Evolutionary conservation across 2,888 invertebrate genomes (phyloP).

Genomic region (Limnephilus marmoratus): DNA sequence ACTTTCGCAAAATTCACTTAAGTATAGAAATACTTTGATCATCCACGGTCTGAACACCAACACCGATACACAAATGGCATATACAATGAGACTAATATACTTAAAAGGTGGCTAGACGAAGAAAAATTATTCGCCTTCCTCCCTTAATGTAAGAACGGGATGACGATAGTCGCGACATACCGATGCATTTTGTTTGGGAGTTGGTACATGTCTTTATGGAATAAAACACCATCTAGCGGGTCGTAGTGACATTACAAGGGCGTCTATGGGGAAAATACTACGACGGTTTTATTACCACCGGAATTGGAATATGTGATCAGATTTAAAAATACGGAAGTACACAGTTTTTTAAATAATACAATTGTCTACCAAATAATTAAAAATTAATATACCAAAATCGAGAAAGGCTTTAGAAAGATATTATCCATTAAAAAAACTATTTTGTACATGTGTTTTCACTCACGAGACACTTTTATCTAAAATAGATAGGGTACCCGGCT

Average conservation of each 20-base stretch:
- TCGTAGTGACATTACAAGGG: neutral
- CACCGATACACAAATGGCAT: neutral
- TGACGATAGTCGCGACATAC: constrained; percentile 46
- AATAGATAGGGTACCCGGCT: too few species aligned
- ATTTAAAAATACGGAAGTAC: too few species aligned
- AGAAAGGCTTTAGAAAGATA: neutral
- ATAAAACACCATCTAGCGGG: constrained; percentile 43
- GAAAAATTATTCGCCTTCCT: constrained; percentile 41
- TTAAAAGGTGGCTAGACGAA: constrained; percentile 34
- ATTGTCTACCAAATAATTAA: too few species aligned
- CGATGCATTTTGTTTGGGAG: constrained; percentile 40
- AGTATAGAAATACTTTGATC: neutral
- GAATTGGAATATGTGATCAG: neutral
- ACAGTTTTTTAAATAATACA: too few species aligned
- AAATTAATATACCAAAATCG: neutral
- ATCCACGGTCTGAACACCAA: neutral
- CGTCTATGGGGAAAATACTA: constrained; percentile 18
- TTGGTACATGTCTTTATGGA: constrained; percentile 33
- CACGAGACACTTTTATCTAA: too few species aligned
- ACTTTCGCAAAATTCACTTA: neutral
- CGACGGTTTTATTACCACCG: neutral
- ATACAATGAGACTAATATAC: neutral
- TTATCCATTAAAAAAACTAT: neutral
- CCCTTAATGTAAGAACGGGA: constrained; percentile 35
- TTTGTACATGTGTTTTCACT: too few species aligned